A percentile compares a stretch with the other conserved stretches of the same genome.
phyloP scores from a whole-genome alignment of 2,113 vertebrate species.

The Taurulus bubalis region DNA sequence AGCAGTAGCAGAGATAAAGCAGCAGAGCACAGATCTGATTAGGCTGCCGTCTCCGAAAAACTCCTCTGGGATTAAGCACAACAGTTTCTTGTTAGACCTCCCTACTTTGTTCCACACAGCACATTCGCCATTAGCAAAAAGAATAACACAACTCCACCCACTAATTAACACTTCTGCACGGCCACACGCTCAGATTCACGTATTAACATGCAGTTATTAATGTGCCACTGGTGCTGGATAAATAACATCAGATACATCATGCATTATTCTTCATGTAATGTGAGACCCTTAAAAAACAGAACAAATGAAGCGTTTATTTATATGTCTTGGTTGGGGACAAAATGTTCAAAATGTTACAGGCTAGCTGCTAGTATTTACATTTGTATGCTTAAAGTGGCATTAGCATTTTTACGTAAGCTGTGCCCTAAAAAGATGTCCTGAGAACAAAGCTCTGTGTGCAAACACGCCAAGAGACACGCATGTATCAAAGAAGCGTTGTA shows the following conservation, averaged over 20 bases:
- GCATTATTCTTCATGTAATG: constrained; percentile 54
- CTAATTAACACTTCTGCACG: constrained; percentile 57
- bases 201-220: constrained; percentile 59
- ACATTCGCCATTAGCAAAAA: constrained; percentile 57
- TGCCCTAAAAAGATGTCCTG: constrained; percentile 39
- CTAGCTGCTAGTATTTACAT: constrained; percentile 42
- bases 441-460: constrained; percentile 36
- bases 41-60: constrained; percentile 48
- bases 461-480: too few species aligned
- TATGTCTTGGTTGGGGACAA: constrained; percentile 42
- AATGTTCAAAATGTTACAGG: constrained; percentile 54
- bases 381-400: constrained; percentile 58
- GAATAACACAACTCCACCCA: constrained; percentile 34
- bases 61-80: constrained; percentile 74
- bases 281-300: constrained; percentile 43
- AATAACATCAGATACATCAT: constrained; percentile 60
- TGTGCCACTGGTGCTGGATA: constrained; percentile 55
- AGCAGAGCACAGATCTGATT: constrained; percentile 74
- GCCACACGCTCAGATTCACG: constrained; percentile 49
- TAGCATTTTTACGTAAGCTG: constrained; percentile 66
- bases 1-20: constrained; percentile 65
- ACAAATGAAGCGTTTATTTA: constrained; percentile 60
- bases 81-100: constrained; percentile 67
- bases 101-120: constrained; percentile 54
- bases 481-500: neutral